A percentile compares a stretch with the other conserved stretches of the same genome.
phyloP scores from a whole-genome alignment of 2,113 vertebrate species.

The Reinhardtius hippoglossoides region DNA sequence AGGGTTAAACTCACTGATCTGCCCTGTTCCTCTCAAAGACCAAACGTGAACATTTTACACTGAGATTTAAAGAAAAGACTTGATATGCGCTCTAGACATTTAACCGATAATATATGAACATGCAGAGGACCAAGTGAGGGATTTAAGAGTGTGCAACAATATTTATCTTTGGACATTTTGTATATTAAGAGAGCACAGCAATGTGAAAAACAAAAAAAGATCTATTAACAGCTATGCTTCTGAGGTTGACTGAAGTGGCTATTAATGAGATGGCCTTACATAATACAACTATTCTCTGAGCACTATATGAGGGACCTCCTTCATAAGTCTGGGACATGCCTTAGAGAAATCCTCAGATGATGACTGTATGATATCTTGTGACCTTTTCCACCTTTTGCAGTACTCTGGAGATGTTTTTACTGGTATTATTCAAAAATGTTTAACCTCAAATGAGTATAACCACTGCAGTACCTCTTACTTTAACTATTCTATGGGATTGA shows the following conservation, averaged over 20 bases:
- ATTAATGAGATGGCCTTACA: slow-evolving; percentile 19
- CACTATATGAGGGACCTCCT: slow-evolving; percentile 20
- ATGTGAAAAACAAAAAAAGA: slow-evolving; percentile 59
- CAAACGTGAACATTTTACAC: slow-evolving; percentile 77
- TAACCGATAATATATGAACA: slow-evolving; percentile 60
- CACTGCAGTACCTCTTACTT: slow-evolving; percentile 46
- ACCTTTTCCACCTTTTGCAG: slow-evolving; percentile 37
- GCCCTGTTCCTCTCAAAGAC: slow-evolving; percentile 63
- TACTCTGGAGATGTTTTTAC: slow-evolving; percentile 14
- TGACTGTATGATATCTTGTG: slow-evolving; percentile 1
- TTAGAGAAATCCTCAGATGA: slow-evolving; percentile 28
- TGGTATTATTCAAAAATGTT: slow-evolving; percentile 26
- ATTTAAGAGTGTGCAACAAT: slow-evolving; percentile 54
- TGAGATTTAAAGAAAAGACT: slow-evolving; percentile 60
- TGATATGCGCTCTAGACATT: slow-evolving; percentile 34
- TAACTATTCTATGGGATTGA: slow-evolving; percentile 2
- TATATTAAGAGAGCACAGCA: slow-evolving; percentile 51
- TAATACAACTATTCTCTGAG: slow-evolving; percentile 8
- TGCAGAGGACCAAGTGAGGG: slow-evolving; percentile 77
- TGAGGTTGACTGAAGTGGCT: slow-evolving; percentile 43
- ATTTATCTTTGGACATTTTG: slow-evolving; percentile 70
- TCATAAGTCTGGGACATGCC: slow-evolving; percentile 21
- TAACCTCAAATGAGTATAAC: slow-evolving; percentile 40
- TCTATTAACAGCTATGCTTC: slow-evolving; percentile 33
- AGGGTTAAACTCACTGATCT: slow-evolving; percentile 79